Conservation (phyloP, 2,797 vertebrate species). For the Syndactyla subalaris region DNA sequence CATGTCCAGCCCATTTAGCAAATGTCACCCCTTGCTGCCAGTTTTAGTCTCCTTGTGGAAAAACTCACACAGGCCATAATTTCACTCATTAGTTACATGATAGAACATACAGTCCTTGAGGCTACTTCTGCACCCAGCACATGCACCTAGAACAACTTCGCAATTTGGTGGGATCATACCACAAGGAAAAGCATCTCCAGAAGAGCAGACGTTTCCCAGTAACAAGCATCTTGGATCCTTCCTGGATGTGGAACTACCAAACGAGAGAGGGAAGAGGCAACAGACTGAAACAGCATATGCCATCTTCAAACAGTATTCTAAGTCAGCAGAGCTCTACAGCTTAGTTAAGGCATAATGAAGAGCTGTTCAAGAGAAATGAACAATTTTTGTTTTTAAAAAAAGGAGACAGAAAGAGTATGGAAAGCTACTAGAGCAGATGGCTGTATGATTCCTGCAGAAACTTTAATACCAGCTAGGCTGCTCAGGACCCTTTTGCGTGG, state of each 20-base stretch:
- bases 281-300: conserved; percentile 37
- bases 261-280: neutral
- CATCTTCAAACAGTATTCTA: neutral
- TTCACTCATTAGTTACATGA: neutral
- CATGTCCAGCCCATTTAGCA: neutral
- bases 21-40: neutral
- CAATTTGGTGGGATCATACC: neutral
- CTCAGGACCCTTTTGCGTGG: neutral
- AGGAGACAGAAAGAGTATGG: neutral
- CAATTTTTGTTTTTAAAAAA: conserved; percentile 1
- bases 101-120: neutral
- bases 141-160: neutral
- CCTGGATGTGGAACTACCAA: neutral
- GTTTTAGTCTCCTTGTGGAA: neutral
- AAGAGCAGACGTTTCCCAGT: neutral
- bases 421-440: neutral
- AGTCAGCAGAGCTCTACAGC: neutral
- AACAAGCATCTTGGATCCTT: neutral
- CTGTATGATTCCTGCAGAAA: neutral
- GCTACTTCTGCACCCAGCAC: neutral
- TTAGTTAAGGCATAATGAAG: neutral
- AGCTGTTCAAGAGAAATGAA: neutral
- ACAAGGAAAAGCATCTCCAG: neutral
- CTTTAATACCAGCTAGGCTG: neutral
- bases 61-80: neutral